A percentile compares a stretch with the other conserved stretches of the same genome.
Conservation (phyloP, 2,797 vertebrate genomes). For the Erpetoichthys calabaricus region DNA sequence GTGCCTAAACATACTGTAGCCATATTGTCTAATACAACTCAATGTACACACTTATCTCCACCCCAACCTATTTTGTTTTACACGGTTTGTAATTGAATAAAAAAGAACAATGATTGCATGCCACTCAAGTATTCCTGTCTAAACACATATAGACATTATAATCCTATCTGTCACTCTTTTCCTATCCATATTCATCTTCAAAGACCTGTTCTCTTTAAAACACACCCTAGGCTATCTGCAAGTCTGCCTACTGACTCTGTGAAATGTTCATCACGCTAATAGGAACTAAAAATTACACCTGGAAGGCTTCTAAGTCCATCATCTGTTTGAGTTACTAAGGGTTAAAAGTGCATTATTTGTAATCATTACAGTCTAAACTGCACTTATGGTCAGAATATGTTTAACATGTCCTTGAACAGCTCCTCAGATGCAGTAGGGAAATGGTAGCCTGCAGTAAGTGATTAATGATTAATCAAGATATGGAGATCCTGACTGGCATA, state of each 20-base stretch:
- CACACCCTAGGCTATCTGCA: not conserved
- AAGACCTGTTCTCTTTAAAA: too few relatives aligned
- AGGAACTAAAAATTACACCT: not conserved
- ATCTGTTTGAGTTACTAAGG: not conserved
- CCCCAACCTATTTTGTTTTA: too few relatives aligned
- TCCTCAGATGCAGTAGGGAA: constrained; percentile 7
- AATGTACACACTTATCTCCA: too few relatives aligned
- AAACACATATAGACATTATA: too few relatives aligned
- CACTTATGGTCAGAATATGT: not conserved
- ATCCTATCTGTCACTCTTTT: too few relatives aligned
- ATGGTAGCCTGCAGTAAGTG: constrained; percentile 3
- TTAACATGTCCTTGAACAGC: constrained; percentile 6
- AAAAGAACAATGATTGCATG: too few relatives aligned
- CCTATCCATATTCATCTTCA: too few relatives aligned
- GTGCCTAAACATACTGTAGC: too few relatives aligned
- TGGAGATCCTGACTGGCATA: not conserved
- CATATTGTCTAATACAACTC: too few relatives aligned
- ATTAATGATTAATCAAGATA: constrained; percentile 12
- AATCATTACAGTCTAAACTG: not conserved
- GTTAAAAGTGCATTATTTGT: constrained; percentile 6
- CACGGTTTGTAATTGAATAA: too few relatives aligned
- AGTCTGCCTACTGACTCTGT: constrained; percentile 2
- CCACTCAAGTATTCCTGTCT: too few relatives aligned
- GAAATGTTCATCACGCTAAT: not conserved
- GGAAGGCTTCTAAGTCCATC: not conserved